These are phyloP conservation scores for Zaprionus taronus DNA, from an alignment of 1,140 invertebrate species.

Conservation along the genomic window DNA sequence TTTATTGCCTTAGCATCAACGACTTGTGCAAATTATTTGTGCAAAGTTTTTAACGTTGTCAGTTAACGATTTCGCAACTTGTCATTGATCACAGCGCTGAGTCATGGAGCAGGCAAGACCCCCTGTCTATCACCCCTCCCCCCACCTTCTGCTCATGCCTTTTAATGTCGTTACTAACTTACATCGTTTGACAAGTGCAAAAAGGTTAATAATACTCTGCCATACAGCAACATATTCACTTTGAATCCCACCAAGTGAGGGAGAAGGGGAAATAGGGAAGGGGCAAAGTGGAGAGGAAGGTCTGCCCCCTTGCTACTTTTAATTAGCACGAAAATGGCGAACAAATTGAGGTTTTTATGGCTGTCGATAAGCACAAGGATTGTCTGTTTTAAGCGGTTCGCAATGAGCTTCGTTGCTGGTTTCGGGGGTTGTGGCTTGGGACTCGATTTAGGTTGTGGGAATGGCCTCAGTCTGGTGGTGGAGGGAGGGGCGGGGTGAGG, in stretches of 20 bases:
- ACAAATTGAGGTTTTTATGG: conserved; percentile 27
- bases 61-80: conserved; percentile 39
- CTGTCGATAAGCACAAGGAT: conserved; percentile 35
- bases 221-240: neutral
- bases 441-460: neutral
- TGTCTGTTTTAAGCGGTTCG: conserved; percentile 14
- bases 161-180: neutral
- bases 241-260: neutral
- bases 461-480: neutral
- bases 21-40: conserved; percentile 65
- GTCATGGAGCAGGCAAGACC: conserved; percentile 5
- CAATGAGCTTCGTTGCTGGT: neutral
- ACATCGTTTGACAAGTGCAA: conserved; percentile 6
- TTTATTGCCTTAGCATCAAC: conserved; percentile 66
- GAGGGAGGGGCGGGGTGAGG: too few relatives aligned
- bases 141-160: neutral
- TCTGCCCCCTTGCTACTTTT: neutral
- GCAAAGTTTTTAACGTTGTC: conserved; percentile 61
- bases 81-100: conserved; percentile 49
- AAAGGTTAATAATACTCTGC: neutral
- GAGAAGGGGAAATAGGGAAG: neutral
- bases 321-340: conserved; percentile 10
- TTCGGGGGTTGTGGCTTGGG: neutral
- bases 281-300: neutral
- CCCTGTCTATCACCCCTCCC: neutral